Percentiles rank a stretch among this genome's conserved stretches.
Conservation (phyloP, 1,140 invertebrate genomes). For the Chlorops oryzae region DNA sequence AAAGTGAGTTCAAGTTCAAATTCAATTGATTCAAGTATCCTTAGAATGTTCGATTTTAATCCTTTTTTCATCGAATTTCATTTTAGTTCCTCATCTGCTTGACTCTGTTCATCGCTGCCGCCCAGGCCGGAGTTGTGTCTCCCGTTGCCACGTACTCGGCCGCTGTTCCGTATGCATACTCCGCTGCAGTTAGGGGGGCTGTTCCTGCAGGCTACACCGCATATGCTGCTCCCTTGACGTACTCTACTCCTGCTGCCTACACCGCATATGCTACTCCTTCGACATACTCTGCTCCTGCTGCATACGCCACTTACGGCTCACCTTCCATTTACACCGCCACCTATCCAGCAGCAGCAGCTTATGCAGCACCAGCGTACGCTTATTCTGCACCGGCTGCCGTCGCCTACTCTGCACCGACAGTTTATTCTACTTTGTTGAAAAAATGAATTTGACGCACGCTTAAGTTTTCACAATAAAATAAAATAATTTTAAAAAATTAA, state of each 20-base stretch:
- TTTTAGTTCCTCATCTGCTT: constrained; percentile 10
- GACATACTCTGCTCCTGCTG: constrained; percentile 16
- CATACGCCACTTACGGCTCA: background rate
- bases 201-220: background rate
- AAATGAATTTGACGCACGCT: no score
- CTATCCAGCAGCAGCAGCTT: background rate
- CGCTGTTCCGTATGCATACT: background rate
- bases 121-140: constrained; percentile 3
- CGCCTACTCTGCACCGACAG: background rate
- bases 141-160: constrained; percentile 8
- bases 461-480: no score
- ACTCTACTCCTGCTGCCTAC: constrained; percentile 2
- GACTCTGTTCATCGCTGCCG: constrained; percentile 7
- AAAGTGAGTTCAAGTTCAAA: no score
- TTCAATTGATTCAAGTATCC: no score
- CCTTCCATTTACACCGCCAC: background rate
- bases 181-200: background rate
- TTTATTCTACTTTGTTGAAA: constrained; percentile 1
- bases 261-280: constrained; percentile 12
- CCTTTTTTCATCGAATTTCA: background rate
- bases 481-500: no score
- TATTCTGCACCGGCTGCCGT: no score
- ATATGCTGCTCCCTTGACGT: background rate
- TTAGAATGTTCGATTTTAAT: no score
- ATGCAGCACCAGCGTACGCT: no score